Base-by-base conservation (phyloP, 2,113 vertebrate genomes). In the Crotophaga sulcirostris region DNA sequence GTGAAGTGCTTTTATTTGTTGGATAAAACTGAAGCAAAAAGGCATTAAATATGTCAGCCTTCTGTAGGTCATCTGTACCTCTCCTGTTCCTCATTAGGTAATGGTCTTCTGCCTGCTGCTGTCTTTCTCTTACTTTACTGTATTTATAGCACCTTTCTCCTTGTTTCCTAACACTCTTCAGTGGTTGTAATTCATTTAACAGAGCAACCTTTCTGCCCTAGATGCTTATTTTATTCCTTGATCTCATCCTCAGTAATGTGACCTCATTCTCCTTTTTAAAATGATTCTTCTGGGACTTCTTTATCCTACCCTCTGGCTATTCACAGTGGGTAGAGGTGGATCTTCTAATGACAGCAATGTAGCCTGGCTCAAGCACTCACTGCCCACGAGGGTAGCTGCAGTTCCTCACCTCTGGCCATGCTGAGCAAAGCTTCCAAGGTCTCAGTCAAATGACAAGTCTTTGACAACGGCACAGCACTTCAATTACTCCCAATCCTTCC, bases 101-200 rank as follows among this genome's bases (percentile, higher is more conserved):
- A 97, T 96, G 94, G 78, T 80, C 42, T 95, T 67, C 49, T 91
- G 94, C 84, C 73, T 67, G 77, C 93, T 87, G 52, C 95, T 95
- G 94, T 96, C 96, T 92, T 87, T 82, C 58, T 85, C 36, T 79
- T 94, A 94, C 95, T 94, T 95, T 81, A 63, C 73, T 95, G 73
- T 95, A 97, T 97, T 97, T 97, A 97, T 97, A 97, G 96, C 93
- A 95, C 83, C 76, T 96, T 97, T 95, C 93, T 97, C 83, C 86
- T 93, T 94, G 80, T 97, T 95, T 97, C 90, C 91, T 92, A 70
- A 84, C 94, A 92, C 89, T 96, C 72, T 86, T 94, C 44, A 14
- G 84, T 72, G 89, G 88, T 81, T 95, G 93, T 96, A 97, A 96
- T 92, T 97, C 95, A 97, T 95, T 95, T 96, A 94, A 60, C 93